Percentiles rank a stretch among this genome's conserved stretches.
phyloP scores from a whole-genome alignment of 1,140 invertebrate species.

The Phenacoccus solenopsis region DNA sequence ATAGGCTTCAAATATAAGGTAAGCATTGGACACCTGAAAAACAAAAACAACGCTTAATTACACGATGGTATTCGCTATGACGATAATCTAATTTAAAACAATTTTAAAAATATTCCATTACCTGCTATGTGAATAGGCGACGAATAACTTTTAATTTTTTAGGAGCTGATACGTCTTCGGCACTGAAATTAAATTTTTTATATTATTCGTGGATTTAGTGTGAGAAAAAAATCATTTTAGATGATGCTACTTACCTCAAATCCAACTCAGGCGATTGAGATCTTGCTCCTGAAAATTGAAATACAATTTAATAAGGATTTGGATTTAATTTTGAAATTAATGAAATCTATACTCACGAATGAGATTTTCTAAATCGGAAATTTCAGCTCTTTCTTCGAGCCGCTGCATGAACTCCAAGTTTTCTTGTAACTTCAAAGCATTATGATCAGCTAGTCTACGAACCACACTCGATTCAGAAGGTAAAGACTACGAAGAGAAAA shows the following conservation, averaged over 20 bases:
- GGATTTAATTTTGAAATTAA: no score
- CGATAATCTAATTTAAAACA: no score
- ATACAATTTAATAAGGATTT: neutral
- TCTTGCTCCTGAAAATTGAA: neutral
- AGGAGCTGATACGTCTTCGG: neutral
- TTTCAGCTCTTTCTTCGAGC: conserved; percentile 8
- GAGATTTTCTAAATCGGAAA: conserved; percentile 4
- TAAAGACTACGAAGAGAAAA: neutral
- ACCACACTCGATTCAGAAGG: neutral
- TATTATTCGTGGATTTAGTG: neutral
- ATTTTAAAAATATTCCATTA: no score
- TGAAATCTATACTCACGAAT: neutral
- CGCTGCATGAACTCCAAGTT: neutral
- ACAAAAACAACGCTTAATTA: no score
- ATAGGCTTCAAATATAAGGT: no score
- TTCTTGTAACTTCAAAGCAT: conserved; percentile 8
- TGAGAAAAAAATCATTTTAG: neutral
- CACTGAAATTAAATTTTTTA: neutral
- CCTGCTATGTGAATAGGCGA: neutral
- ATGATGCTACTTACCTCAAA: neutral
- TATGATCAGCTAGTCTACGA: neutral
- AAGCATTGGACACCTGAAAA: no score
- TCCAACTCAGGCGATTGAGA: neutral
- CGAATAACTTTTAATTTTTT: conserved; percentile 10
- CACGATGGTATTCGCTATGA: no score